These are phyloP conservation scores for Limnodromus scolopaceus DNA, from an alignment of 2,797 vertebrate species.

Conservation along the genomic window DNA sequence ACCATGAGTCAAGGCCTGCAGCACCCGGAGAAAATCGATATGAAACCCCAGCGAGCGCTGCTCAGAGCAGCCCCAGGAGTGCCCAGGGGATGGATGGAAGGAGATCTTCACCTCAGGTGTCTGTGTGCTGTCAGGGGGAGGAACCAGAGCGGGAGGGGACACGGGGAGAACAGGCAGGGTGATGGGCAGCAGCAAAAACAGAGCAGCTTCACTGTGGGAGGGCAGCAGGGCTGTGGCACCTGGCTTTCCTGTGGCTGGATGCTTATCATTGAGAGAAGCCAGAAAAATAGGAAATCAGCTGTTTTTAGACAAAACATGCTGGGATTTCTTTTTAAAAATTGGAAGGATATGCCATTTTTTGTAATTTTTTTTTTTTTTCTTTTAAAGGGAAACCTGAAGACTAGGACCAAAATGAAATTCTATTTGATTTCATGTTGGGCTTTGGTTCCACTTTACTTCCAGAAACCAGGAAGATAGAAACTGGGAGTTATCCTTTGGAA, in stretches of 20 bases:
- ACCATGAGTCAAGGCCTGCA: not conserved
- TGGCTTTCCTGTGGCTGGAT: not conserved
- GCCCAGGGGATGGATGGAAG: not conserved
- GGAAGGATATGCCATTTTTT: not conserved
- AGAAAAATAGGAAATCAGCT: not conserved
- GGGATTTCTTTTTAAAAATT: not conserved
- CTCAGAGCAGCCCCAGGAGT: not conserved
- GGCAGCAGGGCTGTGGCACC: too few relatives aligned
- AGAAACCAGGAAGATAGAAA: not conserved
- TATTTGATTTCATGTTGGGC: not conserved
- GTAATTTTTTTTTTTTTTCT: not conserved
- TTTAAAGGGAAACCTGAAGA: not conserved
- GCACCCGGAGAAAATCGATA: not conserved
- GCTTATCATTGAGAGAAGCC: not conserved
- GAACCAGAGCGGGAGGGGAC: fast-evolving
- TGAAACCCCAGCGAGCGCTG: not conserved
- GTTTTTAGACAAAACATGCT: not conserved
- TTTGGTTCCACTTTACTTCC: not conserved
- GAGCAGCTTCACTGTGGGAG: not conserved
- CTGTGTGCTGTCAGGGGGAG: not conserved
- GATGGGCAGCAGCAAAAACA: not conserved
- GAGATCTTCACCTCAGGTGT: not conserved
- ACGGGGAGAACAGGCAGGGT: not conserved
- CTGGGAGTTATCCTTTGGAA: not conserved
- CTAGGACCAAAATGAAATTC: not conserved